These are phyloP conservation scores for Rhodinocichla rosea DNA, from an alignment of 2,113 vertebrate species.

Conservation along the genomic window DNA sequence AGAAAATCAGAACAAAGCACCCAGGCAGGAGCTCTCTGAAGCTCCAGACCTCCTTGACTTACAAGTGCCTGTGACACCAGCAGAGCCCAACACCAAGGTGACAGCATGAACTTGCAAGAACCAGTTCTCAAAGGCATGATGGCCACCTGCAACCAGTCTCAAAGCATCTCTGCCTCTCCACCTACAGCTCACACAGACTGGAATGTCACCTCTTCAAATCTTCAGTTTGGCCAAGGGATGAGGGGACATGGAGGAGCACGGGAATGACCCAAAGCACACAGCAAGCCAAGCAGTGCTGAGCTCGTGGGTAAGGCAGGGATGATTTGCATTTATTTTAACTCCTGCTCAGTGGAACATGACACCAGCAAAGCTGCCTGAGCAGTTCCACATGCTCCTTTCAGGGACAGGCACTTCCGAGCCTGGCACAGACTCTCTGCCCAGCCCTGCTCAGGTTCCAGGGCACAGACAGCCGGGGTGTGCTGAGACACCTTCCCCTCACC, in stretches of 20 bases:
- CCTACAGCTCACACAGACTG: neutral
- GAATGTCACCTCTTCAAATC: neutral
- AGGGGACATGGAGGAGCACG: neutral
- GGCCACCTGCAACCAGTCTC: neutral
- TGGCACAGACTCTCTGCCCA: neutral
- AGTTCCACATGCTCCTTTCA: neutral
- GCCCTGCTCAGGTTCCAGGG: neutral
- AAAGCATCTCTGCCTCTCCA: neutral
- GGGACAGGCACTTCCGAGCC: neutral
- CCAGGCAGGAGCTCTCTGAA: neutral
- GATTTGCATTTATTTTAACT: slow-evolving; percentile 13
- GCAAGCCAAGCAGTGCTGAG: neutral
- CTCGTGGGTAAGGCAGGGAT: neutral
- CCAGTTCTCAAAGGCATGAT: neutral
- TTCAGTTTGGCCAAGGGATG: fast-evolving
- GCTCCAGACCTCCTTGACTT: neutral
- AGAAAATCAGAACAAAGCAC: neutral
- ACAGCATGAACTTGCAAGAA: neutral
- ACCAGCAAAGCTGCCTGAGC: neutral
- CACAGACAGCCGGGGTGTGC: neutral
- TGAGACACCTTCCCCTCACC: neutral
- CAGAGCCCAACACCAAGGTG: neutral
- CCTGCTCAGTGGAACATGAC: neutral
- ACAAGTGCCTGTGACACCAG: neutral
- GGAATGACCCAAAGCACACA: neutral